These are phyloP conservation scores for Parnassius glacialis DNA, from an alignment of 2,888 invertebrate species.

Conservation along the genomic window DNA sequence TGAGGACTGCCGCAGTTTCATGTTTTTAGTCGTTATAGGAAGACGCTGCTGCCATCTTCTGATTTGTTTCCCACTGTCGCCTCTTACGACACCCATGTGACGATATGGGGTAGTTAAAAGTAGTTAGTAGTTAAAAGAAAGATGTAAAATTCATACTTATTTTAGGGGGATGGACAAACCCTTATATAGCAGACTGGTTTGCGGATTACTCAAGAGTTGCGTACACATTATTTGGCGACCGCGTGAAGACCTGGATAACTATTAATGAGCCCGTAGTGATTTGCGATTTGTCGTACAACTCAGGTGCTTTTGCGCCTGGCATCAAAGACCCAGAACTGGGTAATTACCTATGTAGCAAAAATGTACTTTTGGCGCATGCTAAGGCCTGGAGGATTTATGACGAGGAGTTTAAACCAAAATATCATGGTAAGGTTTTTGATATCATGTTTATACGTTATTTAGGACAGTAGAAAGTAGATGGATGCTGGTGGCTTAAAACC, in stretches of 20 bases:
- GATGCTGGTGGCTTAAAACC: too few relatives aligned
- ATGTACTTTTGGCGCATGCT: slow-evolving; percentile 84
- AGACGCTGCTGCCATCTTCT: too few relatives aligned
- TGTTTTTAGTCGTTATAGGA: too few relatives aligned
- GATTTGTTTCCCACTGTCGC: too few relatives aligned
- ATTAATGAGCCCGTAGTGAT: slow-evolving; percentile 83
- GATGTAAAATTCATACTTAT: background rate
- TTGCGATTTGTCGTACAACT: slow-evolving; percentile 59
- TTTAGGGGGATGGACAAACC: slow-evolving; percentile 83
- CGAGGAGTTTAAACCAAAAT: slow-evolving; percentile 66
- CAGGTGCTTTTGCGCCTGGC: slow-evolving; percentile 55
- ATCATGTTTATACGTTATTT: too few relatives aligned
- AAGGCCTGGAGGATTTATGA: slow-evolving; percentile 81
- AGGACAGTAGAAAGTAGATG: too few relatives aligned
- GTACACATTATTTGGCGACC: slow-evolving; percentile 77
- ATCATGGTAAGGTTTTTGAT: slow-evolving; percentile 55
- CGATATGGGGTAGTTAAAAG: too few relatives aligned
- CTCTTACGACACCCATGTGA: too few relatives aligned
- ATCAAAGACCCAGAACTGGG: slow-evolving; percentile 58
- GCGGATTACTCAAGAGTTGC: slow-evolving; percentile 79
- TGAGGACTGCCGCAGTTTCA: too few relatives aligned
- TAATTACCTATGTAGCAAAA: slow-evolving; percentile 82
- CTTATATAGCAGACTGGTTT: slow-evolving; percentile 79
- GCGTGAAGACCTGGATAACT: slow-evolving; percentile 84
- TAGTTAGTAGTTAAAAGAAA: too few relatives aligned